Percentiles rank a stretch among this genome's conserved stretches.
Evolutionary conservation across 2,113 vertebrate genomes (phyloP).

Genomic region (Sigmodon hispidus): DNA sequence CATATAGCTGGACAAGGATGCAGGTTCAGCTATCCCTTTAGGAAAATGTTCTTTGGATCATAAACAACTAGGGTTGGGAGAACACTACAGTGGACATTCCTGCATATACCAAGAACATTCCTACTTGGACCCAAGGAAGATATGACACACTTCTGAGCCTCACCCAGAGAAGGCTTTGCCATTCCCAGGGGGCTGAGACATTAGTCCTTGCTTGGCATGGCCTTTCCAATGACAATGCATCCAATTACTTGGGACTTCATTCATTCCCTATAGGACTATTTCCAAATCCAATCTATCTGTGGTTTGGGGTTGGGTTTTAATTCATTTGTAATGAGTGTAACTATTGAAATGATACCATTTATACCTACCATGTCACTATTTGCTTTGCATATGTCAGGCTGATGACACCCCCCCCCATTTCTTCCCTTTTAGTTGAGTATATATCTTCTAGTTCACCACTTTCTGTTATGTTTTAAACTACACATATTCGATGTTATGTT

Average conservation of each 20-base stretch:
- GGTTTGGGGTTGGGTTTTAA: neutral
- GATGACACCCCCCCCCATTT: neutral
- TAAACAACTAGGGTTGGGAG: neutral
- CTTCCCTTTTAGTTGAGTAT: neutral
- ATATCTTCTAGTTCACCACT: neutral
- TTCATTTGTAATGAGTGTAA: slow-evolving; percentile 17
- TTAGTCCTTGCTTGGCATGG: neutral
- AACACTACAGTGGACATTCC: neutral
- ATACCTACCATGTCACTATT: neutral
- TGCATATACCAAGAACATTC: neutral
- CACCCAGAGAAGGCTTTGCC: neutral
- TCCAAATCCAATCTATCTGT: neutral
- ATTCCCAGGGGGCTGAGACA: neutral
- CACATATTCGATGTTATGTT: neutral
- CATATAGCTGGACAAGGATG: neutral
- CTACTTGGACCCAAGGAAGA: neutral
- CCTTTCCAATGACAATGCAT: neutral
- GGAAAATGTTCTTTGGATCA: no score
- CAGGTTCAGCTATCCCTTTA: neutral
- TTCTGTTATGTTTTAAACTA: neutral
- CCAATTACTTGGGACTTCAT: neutral
- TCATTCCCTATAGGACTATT: neutral
- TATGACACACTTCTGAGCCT: neutral
- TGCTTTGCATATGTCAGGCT: neutral
- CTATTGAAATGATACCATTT: neutral